Evolutionary conservation across 2,113 vertebrate species (phyloP), one percentile per base, ranked within the genome.

Genomic region (Bungarus multicinctus): DNA sequence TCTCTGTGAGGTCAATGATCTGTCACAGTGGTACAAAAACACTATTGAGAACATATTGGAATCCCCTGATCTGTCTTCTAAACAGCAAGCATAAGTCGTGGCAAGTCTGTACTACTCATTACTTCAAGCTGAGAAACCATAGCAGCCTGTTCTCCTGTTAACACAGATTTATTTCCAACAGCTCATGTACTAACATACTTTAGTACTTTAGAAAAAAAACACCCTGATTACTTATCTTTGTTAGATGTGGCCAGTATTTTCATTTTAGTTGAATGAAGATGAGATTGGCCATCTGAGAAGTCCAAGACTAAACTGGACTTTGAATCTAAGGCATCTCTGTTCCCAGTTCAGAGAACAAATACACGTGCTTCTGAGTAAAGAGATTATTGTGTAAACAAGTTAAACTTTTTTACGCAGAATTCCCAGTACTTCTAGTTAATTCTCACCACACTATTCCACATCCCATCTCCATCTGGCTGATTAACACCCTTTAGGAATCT

Each of bases 91-190:
- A 58, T 4, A 22, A 90, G 74, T 52, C 74, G 30, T 87, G 34
- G 52, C 20, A 92, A 64, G 92, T 89, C 92, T 89, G 30, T 85
- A 86, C 55, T 90, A 86, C 88, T 89, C 43, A 85, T 58, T 89
- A 58, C 88, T 55, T 90, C 88, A 93, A 93, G 88, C 92, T 93
- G 92, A 90, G 92, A 89, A 93, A 85, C 45, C 88, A 86, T 60
- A 50, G 43, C 43, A 58, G 69, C 69, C 43, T 93, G 54, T 60
- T 86, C 43, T 45, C 45, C 74, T 52, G 16, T 86, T 86, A 90
- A 90, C 43, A 93, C 69, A 60, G 74, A 27, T 89, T 60, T 90
- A 87, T 89, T 90, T 90, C 74, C 74, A 86, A 53, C 22, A 90
- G 47, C 54, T 27, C 74, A 60, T 85, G 74, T 54, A 92, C 88